phyloP scores from a whole-genome alignment of 2,888 invertebrate species.

The Metopia argyrocephala region DNA sequence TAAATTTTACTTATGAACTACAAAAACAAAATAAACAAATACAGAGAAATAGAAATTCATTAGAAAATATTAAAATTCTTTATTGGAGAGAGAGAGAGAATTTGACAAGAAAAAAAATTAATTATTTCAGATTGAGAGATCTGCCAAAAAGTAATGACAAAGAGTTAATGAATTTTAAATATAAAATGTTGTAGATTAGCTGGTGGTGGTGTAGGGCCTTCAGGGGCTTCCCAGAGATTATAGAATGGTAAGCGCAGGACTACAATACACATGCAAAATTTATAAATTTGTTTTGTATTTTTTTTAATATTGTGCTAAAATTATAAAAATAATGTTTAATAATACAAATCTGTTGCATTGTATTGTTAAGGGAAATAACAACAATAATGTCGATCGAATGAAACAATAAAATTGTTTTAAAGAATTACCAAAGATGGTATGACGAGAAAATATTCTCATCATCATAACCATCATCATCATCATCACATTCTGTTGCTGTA shows the following conservation, averaged over 20 bases:
- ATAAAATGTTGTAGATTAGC: background rate
- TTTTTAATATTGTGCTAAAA: constrained; percentile 52
- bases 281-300: constrained; percentile 14
- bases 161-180: constrained; percentile 41
- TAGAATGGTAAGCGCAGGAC: constrained; percentile 66
- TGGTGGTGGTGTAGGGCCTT: constrained; percentile 28
- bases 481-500: constrained; percentile 27
- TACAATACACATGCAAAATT: constrained; percentile 20
- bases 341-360: constrained; percentile 44
- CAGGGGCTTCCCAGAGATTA: constrained; percentile 24
- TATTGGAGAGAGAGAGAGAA: constrained; percentile 48
- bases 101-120: constrained; percentile 31
- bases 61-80: constrained; percentile 53
- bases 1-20: too few species aligned
- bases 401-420: constrained; percentile 34
- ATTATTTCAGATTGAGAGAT: too few species aligned
- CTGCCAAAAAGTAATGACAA: constrained; percentile 65
- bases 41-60: constrained; percentile 35
- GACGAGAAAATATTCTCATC: constrained; percentile 32
- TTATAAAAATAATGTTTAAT: constrained; percentile 47
- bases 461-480: background rate
- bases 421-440: constrained; percentile 64
- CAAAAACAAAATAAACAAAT: too few species aligned
- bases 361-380: constrained; percentile 37
- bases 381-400: constrained; percentile 40